Percentiles rank a stretch among this genome's conserved stretches.
These are phyloP conservation scores for Martes martes DNA, from an alignment of 2,113 vertebrate genomes.

Conservation along the genomic window DNA sequence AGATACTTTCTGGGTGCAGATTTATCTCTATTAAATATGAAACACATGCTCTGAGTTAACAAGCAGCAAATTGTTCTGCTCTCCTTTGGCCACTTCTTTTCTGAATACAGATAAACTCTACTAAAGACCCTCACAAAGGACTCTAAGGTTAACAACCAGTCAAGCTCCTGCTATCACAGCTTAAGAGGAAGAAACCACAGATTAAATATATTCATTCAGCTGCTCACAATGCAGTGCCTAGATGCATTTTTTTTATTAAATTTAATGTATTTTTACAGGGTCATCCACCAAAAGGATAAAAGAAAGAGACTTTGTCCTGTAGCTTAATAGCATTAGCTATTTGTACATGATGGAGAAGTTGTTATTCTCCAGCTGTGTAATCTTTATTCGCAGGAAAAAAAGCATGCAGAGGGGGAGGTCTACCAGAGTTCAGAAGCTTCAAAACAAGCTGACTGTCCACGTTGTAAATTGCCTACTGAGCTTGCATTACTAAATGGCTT, in stretches of 20 bases:
- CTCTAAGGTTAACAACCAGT: neutral
- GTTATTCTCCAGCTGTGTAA: conserved; percentile 19
- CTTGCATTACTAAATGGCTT: neutral
- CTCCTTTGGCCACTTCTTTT: neutral
- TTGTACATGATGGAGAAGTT: conserved; percentile 6
- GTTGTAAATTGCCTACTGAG: conserved; percentile 38
- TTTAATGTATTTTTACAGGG: conserved; percentile 25
- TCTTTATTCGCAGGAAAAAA: neutral
- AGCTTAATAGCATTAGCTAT: conserved; percentile 5
- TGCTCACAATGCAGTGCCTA: neutral
- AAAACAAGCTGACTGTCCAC: neutral
- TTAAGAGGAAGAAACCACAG: conserved; percentile 21
- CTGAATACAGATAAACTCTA: conserved; percentile 6
- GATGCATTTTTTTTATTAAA: conserved; percentile 19
- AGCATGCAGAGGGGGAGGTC: neutral
- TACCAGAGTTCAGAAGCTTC: conserved; percentile 40
- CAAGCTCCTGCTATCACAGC: neutral
- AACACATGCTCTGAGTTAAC: neutral
- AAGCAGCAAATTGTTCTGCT: conserved; percentile 21
- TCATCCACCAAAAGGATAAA: conserved; percentile 29
- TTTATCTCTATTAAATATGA: neutral
- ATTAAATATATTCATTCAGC: conserved; percentile 5
- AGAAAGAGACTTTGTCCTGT: neutral
- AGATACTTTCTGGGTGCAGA: neutral
- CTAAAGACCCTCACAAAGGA: neutral